Percentiles rank a stretch among this genome's conserved stretches.
Conservation (phyloP, 37 sponge, comb jelly and placozoan species). For the Tethya wilhelma region DNA sequence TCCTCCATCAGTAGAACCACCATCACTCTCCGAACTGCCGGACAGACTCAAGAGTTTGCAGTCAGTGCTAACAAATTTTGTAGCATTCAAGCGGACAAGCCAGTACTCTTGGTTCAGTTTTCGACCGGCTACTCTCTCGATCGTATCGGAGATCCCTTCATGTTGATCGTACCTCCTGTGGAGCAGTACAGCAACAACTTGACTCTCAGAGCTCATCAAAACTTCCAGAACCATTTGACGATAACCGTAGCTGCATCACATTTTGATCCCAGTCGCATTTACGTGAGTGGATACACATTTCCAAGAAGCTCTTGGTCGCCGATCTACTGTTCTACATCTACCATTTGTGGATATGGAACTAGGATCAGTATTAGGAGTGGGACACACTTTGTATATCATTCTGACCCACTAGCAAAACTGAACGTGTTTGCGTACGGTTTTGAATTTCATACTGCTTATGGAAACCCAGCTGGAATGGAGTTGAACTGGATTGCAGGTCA, state of each 20-base stretch:
- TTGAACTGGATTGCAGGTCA: slow-evolving; percentile 30
- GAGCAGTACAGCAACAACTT: slow-evolving; percentile 33
- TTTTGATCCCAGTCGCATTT: slow-evolving; percentile 7
- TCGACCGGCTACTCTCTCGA: slow-evolving; percentile 37
- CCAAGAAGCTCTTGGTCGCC: neutral
- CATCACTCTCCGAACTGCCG: neutral
- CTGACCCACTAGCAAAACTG: slow-evolving; percentile 13
- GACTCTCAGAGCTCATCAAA: neutral
- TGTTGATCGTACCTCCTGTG: slow-evolving; percentile 44
- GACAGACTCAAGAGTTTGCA: slow-evolving; percentile 8
- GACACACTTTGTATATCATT: slow-evolving; percentile 11
- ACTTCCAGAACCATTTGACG: slow-evolving; percentile 9
- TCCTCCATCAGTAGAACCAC: neutral
- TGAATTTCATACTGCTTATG: slow-evolving; percentile 26
- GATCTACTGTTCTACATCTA: neutral
- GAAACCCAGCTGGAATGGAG: slow-evolving; percentile 38
- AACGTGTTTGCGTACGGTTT: slow-evolving; percentile 38
- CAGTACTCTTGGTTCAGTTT: slow-evolving; percentile 44
- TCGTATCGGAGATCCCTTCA: slow-evolving; percentile 50
- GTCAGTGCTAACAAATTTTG: slow-evolving; percentile 15
- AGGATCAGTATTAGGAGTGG: neutral
- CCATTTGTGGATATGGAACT: slow-evolving; percentile 29
- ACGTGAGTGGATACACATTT: neutral
- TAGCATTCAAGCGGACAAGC: slow-evolving; percentile 27
- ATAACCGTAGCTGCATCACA: slow-evolving; percentile 8